phyloP scores from a whole-genome alignment of 2,888 invertebrate genomes.

The Thereva nobilitata region DNA sequence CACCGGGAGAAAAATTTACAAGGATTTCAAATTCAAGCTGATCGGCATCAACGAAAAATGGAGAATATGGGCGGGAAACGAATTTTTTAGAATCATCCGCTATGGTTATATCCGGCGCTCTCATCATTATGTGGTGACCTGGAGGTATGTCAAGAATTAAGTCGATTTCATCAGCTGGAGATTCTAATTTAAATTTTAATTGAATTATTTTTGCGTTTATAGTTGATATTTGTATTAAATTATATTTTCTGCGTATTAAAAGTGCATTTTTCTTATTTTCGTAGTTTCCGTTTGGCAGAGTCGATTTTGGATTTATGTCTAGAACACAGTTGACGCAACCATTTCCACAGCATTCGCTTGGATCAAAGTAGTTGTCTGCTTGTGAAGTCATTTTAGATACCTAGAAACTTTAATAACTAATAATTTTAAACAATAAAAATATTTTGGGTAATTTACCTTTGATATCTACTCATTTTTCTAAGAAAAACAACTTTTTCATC shows the following conservation, averaged over 20 bases:
- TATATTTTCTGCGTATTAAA: slow-evolving; percentile 40
- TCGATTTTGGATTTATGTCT: slow-evolving; percentile 46
- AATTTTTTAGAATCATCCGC: neutral
- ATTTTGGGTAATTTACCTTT: too few relatives aligned
- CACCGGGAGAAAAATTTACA: slow-evolving; percentile 65
- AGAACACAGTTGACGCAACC: slow-evolving; percentile 56
- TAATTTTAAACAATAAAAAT: too few relatives aligned
- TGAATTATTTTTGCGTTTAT: slow-evolving; percentile 43
- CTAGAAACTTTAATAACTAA: too few relatives aligned
- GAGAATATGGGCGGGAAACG: slow-evolving; percentile 53
- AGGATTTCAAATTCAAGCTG: slow-evolving; percentile 63
- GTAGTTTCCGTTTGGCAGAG: slow-evolving; percentile 43
- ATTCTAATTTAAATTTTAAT: slow-evolving; percentile 48
- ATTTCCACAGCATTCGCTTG: slow-evolving; percentile 55
- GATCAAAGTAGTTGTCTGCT: slow-evolving; percentile 32
- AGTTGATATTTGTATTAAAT: slow-evolving; percentile 35
- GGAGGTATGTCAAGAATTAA: slow-evolving; percentile 49
- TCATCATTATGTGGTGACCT: slow-evolving; percentile 46
- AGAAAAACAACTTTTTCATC: too few relatives aligned
- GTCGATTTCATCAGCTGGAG: slow-evolving; percentile 42
- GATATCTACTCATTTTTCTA: too few relatives aligned
- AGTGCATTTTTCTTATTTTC: slow-evolving; percentile 42
- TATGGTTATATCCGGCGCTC: slow-evolving; percentile 36
- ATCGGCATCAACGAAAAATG: slow-evolving; percentile 50
- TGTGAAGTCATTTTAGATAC: neutral